Conservation (phyloP, 1,140 invertebrate species). For the Drosophila kurseongensis region DNA sequence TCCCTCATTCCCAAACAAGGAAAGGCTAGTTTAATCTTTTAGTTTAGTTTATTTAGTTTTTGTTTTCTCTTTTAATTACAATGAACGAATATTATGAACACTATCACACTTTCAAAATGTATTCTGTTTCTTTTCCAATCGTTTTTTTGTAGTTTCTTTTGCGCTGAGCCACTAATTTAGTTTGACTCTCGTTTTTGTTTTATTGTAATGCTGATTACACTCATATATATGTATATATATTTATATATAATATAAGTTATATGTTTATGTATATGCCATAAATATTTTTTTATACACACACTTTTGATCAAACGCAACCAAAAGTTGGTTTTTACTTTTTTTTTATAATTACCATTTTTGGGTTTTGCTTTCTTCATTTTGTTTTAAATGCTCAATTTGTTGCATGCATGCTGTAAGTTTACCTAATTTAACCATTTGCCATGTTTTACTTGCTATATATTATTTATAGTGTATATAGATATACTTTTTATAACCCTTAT, state of each 20-base stretch:
- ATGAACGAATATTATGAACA: conserved; percentile 82
- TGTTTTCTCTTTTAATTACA: conserved; percentile 68
- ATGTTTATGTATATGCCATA: conserved; percentile 59
- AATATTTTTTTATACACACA: conserved; percentile 62
- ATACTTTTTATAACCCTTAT: conserved; percentile 59
- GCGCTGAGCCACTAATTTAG: conserved; percentile 70
- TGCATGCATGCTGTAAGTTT: conserved; percentile 59
- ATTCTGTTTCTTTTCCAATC: conserved; percentile 32
- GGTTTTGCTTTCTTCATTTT: conserved; percentile 13
- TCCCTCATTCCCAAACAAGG: neutral
- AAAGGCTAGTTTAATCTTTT: conserved; percentile 21
- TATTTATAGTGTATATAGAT: conserved; percentile 41
- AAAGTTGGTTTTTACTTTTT: conserved; percentile 54
- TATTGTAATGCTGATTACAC: conserved; percentile 76
- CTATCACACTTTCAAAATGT: conserved; percentile 83
- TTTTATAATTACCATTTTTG: conserved; percentile 18
- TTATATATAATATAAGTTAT: conserved; percentile 66
- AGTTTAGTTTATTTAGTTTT: conserved; percentile 60
- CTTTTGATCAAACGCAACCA: conserved; percentile 81
- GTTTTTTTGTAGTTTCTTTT: conserved; percentile 40
- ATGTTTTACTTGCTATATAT: conserved; percentile 55
- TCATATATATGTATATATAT: conserved; percentile 64
- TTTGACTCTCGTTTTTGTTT: conserved; percentile 46
- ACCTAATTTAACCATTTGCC: conserved; percentile 65
- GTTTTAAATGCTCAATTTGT: conserved; percentile 78